Base-by-base conservation (phyloP, 2,113 vertebrate genomes). In the Tenebrosternarchus preto region DNA sequence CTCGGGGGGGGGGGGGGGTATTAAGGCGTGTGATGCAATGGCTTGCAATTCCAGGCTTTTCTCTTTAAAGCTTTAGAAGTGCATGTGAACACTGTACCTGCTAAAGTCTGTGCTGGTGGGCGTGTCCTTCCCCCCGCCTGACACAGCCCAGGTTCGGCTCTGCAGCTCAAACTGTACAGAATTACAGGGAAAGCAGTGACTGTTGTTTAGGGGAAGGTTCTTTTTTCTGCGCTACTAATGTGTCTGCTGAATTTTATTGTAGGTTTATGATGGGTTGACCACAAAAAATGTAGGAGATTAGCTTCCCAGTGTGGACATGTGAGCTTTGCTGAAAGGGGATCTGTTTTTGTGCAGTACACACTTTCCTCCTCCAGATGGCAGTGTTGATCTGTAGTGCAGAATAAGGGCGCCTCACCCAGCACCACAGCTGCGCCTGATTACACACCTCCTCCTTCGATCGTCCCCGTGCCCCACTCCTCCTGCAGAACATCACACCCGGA, bases 381-480 rank as follows among this genome's bases (percentile, higher is more conserved):
- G 29, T 79, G 60, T 83, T 82, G 76, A 2, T 79, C 85, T 55
- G 12, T 73, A 19, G 6, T n/a, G 33, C 11, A 0, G 9, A 7
- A 0, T 12, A 3, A 9, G 27, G 9, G 7, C 27, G 56, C 69
- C 77, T 73, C 73, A 8, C 72, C 76, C 75, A 16, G 67, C 12
- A 60, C 19, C 73, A 72, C 70, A 76, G 60, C 71, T 86, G 76
- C 66, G 20, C 50, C 53, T 80, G 46, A 71, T 82, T 80, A 77
- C 77, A 70, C 9, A 11, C 59, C 60, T 39, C 31, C 43, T 61
- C 46, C 63, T n/a, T 53, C 17, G 11, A 5, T 1, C 15, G 11
- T n/a, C 68, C 46, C 27, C 29, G 17, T 4, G 12, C 57, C 31
- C 56, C 12, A 4, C 36, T 66, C 63, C 72, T n/a, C 39, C 66